Evolutionary conservation across 1,140 invertebrate genomes (phyloP), one percentile per base, ranked within the genome.

Genomic region (Drosophila kohkoa): DNA sequence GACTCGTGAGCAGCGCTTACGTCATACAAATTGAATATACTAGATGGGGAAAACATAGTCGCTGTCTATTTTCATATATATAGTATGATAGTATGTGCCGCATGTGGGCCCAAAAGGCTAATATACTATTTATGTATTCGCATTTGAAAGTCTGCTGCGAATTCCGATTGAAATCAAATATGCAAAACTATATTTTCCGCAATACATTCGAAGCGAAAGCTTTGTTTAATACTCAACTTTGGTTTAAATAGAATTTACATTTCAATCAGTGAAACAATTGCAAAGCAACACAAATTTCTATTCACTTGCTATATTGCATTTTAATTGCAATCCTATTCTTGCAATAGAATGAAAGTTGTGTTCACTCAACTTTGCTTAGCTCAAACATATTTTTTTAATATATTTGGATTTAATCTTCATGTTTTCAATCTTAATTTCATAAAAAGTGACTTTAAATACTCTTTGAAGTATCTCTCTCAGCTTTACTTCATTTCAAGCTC

Each of bases 1-100:
- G 65, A 86, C 83, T 82, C 82, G 79, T 86, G 82, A 86, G 76
- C 35, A 86, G 76, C 35, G 35, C 82, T 86, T 86, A 88, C 82
- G 82, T 86, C 82, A 87, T 80, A 78, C 72, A 64, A 71, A 64
- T 16, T 28, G 10, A 52, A 52, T 52, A 41, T 25, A 67, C 54
- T 82, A 75, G 62, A 75, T 75, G 65, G 64, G 20, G 20, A 25
- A 67, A 71, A 69, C 57, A 79, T 79, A 66, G 76, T 86, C 75
- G 76, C 77, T 63, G 76, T 86, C 75, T 85, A 85, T 88, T 77
- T 87, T 77, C 79, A 87, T 88, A 80, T 87, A 25, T 25, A 25
- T 25, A 0, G 2, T 25, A 25, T 15, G 15, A 15, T 25, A 25
- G 20, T 25, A 25, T 25, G 20, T 25, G 77, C 80, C 80, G 86